A percentile compares a stretch with the other conserved stretches of the same genome.
phyloP scores from a whole-genome alignment of 2,113 vertebrate genomes.

The Clarias batrachus region DNA sequence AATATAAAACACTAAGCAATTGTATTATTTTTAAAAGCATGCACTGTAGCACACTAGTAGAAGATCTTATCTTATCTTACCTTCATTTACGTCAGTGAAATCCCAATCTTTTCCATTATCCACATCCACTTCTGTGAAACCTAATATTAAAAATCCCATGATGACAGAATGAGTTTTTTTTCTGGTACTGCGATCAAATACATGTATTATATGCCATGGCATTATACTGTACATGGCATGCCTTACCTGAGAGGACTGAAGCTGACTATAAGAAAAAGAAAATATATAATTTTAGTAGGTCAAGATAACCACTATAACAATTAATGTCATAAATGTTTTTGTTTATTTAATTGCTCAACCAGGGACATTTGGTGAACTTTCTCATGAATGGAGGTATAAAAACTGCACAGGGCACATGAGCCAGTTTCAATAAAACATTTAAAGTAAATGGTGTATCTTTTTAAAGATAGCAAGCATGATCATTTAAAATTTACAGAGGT shows the following conservation, averaged over 20 bases:
- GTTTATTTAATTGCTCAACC: not conserved
- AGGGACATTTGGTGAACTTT: too few relatives aligned
- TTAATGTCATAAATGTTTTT: not conserved
- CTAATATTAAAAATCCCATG: not conserved
- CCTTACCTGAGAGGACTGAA: conserved; percentile 42
- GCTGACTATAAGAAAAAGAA: conserved; percentile 36
- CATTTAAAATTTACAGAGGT: not conserved
- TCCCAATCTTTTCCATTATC: conserved; percentile 80
- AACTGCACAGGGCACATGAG: too few relatives aligned
- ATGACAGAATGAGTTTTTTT: not conserved
- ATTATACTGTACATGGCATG: not conserved
- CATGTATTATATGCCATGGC: not conserved
- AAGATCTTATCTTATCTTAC: conserved; percentile 58
- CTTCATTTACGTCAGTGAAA: conserved; percentile 84
- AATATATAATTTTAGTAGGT: not conserved
- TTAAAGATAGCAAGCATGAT: not conserved
- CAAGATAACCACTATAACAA: not conserved
- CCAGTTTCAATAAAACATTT: too few relatives aligned
- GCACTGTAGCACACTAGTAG: not conserved
- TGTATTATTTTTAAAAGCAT: not conserved
- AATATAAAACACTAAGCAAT: not conserved
- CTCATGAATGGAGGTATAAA: too few relatives aligned
- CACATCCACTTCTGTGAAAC: conserved; percentile 68
- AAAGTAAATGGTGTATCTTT: too few relatives aligned
- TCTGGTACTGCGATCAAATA: too few relatives aligned